A percentile compares a stretch with the other conserved stretches of the same genome.
These are phyloP conservation scores for Phaethon lepturus DNA, from an alignment of 2,113 vertebrate species.

Conservation along the genomic window DNA sequence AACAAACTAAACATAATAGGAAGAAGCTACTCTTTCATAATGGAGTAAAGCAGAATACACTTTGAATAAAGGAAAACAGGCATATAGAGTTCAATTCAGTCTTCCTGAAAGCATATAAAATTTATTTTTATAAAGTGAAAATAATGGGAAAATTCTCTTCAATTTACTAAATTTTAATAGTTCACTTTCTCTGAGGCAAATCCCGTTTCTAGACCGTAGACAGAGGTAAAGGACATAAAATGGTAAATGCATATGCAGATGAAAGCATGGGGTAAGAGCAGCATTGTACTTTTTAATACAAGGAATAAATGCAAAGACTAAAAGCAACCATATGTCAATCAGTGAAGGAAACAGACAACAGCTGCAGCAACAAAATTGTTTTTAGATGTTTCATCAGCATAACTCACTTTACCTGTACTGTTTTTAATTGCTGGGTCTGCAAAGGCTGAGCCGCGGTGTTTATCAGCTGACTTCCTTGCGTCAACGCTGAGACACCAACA, in stretches of 20 bases:
- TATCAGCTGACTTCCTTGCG: conserved; percentile 84
- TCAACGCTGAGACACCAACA: conserved; percentile 83
- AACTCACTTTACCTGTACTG: conserved; percentile 88
- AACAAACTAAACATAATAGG: background rate
- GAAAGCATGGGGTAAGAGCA: conserved; percentile 13
- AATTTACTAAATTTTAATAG: background rate
- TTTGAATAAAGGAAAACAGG: background rate
- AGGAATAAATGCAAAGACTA: background rate
- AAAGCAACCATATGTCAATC: background rate
- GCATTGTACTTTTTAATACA: background rate
- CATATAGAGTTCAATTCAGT: background rate
- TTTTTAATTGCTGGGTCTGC: conserved; percentile 94
- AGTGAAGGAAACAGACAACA: conserved; percentile 19
- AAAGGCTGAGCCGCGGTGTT: conserved; percentile 80
- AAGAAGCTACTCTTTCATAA: background rate
- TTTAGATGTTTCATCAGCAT: background rate
- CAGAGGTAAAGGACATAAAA: conserved; percentile 13
- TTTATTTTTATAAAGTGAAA: background rate
- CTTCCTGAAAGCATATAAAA: background rate
- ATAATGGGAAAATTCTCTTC: background rate
- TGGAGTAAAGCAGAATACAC: background rate
- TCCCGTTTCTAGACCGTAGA: background rate
- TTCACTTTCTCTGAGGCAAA: background rate
- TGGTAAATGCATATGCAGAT: background rate
- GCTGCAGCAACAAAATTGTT: conserved; percentile 1